These are phyloP conservation scores for Epinotia nisella DNA, from an alignment of 2,888 invertebrate species.

Conservation along the genomic window DNA sequence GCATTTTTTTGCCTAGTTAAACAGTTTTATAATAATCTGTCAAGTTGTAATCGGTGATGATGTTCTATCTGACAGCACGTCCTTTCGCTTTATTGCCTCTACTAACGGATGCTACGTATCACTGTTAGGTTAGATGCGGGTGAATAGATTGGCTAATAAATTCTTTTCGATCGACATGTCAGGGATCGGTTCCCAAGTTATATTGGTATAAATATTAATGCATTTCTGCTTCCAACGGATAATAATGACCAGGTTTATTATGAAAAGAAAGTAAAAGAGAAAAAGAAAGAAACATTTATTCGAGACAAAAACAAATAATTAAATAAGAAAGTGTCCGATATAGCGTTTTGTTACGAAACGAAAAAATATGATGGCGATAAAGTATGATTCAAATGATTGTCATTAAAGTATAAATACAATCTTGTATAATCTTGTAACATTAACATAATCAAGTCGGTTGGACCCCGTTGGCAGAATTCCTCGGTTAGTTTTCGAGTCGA, in stretches of 20 bases:
- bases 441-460: constrained; percentile 16
- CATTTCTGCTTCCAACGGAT: constrained; percentile 1
- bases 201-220: constrained; percentile 8
- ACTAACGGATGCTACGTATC: constrained; percentile 49
- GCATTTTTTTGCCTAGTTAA: constrained; percentile 11
- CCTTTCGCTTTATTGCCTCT: constrained; percentile 55
- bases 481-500: no score
- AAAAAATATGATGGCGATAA: no score
- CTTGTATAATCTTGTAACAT: constrained; percentile 9
- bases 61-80: constrained; percentile 53
- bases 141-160: constrained; percentile 14
- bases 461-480: constrained; percentile 11
- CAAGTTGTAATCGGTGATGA: constrained; percentile 35
- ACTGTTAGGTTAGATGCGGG: constrained; percentile 39
- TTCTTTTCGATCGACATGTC: neutral
- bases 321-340: no score
- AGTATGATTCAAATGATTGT: neutral
- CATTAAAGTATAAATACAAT: neutral
- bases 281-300: no score
- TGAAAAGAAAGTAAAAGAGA: no score
- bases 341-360: no score
- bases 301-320: no score
- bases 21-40: constrained; percentile 9
- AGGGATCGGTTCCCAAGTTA: neutral
- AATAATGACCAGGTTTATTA: neutral